Evolutionary conservation across 2,113 vertebrate species (phyloP).

Genomic region (Odobenus rosmarus): DNA sequence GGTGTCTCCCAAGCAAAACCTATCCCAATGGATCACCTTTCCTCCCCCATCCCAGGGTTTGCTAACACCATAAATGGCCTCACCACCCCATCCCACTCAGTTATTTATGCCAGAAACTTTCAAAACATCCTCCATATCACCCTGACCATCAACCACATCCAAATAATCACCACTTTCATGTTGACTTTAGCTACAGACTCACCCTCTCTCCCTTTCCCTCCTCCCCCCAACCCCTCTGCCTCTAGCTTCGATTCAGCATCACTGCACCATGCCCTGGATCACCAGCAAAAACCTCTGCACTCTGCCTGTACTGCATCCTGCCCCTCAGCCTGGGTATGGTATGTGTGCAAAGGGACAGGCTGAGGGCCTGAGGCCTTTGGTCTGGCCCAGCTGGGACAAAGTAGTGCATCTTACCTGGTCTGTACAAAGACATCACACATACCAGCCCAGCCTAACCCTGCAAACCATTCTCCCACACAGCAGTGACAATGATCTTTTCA

Average conservation of each 20-base stretch:
- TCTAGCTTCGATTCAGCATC: not conserved
- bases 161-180: not conserved
- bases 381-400: not conserved
- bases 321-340: not conserved
- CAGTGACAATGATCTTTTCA: not conserved
- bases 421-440: not conserved
- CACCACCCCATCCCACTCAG: not conserved
- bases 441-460: not conserved
- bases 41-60: not conserved
- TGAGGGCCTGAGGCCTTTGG: not conserved
- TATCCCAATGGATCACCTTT: not conserved
- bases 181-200: not conserved
- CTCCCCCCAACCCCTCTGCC: too few relatives aligned
- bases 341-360: too few relatives aligned
- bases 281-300: not conserved
- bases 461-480: not conserved
- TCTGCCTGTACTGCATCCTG: not conserved
- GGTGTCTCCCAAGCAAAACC: not conserved
- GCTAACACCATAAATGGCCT: not conserved
- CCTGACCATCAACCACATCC: not conserved
- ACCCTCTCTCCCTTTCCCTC: not conserved
- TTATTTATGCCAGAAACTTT: conserved; percentile 19
- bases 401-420: not conserved
- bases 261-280: not conserved
- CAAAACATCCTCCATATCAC: not conserved